Evolutionary conservation across 2,797 vertebrate genomes (phyloP), one percentile per base, ranked within the genome.

Genomic region (Sebastes melanostomus): DNA sequence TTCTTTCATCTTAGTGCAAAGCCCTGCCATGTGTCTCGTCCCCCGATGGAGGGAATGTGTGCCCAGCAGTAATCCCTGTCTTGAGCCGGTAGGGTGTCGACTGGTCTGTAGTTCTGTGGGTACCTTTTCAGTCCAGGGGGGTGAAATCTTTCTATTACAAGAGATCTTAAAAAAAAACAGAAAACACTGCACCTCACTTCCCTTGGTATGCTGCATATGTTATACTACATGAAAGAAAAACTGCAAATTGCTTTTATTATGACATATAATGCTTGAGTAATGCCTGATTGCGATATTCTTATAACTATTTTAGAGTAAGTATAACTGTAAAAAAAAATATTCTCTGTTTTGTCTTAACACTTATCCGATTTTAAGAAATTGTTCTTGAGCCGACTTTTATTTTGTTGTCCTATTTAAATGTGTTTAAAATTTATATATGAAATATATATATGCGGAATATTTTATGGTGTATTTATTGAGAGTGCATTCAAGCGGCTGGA

Each of bases 191-290:
- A 97, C 97, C 97, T 98, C 97, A 97, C 94, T 96, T 96, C 96
- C 96, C 96, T 97, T 96, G 94, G 95, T 96, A 97, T 98, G 97
- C 97, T 97, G 97, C 97, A 97, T 96, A 96, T 95, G 95, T 95
- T 96, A 88, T 92, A 95, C 89, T 96, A 96, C 96, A 95, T 95
- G 94, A 94, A 90, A 96, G 93, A 93, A 92, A 92, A 94, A 95
- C 94, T 95, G 95, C 94, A 96, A 96, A 95, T 93, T 92, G 96
- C 95, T 96, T 96, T 94, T 94, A 95, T 95, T 94, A 95, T 95
- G 91, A 94, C 95, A 94, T 92, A 94, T 95, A 95, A 92, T 95
- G 95, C 95, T 96, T 95, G 95, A 96, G 94, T 95, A 94, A 96
- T 93, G 95, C 95, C 95, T 96, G 95, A 96, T 95, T 91, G 94